phyloP scores from a whole-genome alignment of 2,888 invertebrate species.

The Steinernema hermaphroditum region DNA sequence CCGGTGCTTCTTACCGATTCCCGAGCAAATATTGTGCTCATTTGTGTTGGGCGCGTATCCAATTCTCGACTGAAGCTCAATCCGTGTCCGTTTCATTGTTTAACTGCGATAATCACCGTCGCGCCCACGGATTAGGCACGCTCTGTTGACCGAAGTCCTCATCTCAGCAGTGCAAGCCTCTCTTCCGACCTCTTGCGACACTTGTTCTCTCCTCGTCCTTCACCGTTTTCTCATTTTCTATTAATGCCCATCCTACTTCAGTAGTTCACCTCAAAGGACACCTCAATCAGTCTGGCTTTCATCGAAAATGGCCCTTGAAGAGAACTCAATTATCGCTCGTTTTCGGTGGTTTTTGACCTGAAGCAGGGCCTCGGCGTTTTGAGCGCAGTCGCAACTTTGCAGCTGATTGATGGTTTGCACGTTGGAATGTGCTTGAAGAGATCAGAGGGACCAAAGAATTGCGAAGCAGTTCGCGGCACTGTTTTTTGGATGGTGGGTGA shows the following conservation, averaged over 20 bases:
- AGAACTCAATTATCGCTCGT: no score
- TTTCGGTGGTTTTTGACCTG: background rate
- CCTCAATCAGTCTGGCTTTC: no score
- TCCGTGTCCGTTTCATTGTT: background rate
- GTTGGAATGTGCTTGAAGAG: no score
- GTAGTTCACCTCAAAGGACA: background rate
- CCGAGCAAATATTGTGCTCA: no score
- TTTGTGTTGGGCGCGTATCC: background rate
- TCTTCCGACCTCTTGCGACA: background rate
- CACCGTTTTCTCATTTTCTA: background rate
- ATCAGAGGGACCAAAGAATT: no score
- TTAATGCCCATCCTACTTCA: background rate
- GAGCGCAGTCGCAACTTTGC: no score
- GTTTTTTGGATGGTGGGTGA: no score
- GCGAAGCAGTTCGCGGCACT: no score
- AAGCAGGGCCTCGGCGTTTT: background rate
- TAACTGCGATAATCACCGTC: background rate
- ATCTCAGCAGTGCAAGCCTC: background rate
- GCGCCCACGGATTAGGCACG: background rate
- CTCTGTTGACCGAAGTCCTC: constrained; percentile 1
- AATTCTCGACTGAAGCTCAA: background rate
- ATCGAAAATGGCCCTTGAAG: no score
- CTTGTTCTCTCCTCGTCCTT: background rate
- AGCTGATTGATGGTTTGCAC: no score
- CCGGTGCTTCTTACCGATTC: no score